A percentile compares a stretch with the other conserved stretches of the same genome.
phyloP scores from a whole-genome alignment of 2,113 vertebrate species.

The Carlito syrichta region DNA sequence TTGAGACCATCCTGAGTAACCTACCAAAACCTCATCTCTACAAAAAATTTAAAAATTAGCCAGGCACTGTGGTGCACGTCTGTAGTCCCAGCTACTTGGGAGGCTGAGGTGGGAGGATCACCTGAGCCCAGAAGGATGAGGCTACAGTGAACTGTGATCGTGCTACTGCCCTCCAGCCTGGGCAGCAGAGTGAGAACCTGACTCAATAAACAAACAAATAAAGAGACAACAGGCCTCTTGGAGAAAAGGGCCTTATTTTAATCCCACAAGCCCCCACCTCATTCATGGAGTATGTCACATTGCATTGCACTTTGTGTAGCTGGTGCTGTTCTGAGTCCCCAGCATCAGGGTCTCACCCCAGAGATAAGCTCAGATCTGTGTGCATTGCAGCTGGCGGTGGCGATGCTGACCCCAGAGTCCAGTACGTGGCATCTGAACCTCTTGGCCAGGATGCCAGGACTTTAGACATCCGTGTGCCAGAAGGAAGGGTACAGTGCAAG shows the following conservation, averaged over 20 bases:
- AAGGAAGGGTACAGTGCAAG: neutral
- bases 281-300: neutral
- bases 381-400: neutral
- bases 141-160: no score
- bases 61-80: no score
- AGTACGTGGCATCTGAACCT: neutral
- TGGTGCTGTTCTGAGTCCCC: neutral
- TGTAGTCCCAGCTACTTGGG: no score
- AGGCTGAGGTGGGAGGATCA: no score
- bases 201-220: no score
- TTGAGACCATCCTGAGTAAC: no score
- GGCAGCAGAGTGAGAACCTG: no score
- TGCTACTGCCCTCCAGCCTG: no score
- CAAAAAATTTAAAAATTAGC: no score
- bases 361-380: neutral
- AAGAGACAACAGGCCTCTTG: neutral
- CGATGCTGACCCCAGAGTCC: neutral
- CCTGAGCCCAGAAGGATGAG: no score
- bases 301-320: neutral
- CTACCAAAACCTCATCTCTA: no score
- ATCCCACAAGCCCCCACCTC: neutral
- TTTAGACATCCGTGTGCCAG: neutral
- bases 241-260: neutral
- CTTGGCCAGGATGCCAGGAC: neutral
- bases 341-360: neutral